Base-by-base conservation (phyloP, 2,888 invertebrate genomes). In the Bruchidius siliquastri region DNA sequence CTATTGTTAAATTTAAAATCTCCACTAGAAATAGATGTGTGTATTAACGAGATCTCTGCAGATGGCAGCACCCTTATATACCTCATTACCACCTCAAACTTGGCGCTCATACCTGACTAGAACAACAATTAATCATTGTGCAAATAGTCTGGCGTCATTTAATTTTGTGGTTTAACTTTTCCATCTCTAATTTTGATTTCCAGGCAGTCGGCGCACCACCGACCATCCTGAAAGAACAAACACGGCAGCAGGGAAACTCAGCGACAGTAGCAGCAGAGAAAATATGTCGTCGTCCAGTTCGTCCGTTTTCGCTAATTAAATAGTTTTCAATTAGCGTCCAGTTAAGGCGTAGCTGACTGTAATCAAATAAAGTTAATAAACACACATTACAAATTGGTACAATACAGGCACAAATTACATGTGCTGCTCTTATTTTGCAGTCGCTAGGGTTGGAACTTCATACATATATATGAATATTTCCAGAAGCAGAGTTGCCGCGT, bases 321-420 rank as follows among this genome's bases (percentile, higher is more conserved):
- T 74, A 71, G 76, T 76, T 74, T 75, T 75, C 74, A 77, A 77
- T 78, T 75, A 77, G 73, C 74, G 75, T 73, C 76, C 74, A 74
- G 76, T 76, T 78, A 73, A 70, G 74, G 74, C 49, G 49, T 49
- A 49, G 49, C 49, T 72, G 22, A 73, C 74, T 74, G 75, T 74
- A 78, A 77, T 78, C 74, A 77, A 78, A 78, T 76, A 77, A 74
- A 76, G 74, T 77, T 77, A 77, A 78, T 77, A 76, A 76, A 78
- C 77, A 76, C 75, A 75, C 75, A 75, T 78, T 73, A 76, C 77
- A 78, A 77, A 77, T 78, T 77, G 78, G 74, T 76, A 78, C 76
- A 77, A 78, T 78, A 76, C 76, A 73, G 74, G 74, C 73, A 74
- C 74, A 75, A 75, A 21, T 68, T 22, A 68, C 74, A 75, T 75